Evolutionary conservation across 1,140 invertebrate genomes (phyloP), one percentile per base, ranked within the genome.

Genomic region (Drosophila nebulosa): DNA sequence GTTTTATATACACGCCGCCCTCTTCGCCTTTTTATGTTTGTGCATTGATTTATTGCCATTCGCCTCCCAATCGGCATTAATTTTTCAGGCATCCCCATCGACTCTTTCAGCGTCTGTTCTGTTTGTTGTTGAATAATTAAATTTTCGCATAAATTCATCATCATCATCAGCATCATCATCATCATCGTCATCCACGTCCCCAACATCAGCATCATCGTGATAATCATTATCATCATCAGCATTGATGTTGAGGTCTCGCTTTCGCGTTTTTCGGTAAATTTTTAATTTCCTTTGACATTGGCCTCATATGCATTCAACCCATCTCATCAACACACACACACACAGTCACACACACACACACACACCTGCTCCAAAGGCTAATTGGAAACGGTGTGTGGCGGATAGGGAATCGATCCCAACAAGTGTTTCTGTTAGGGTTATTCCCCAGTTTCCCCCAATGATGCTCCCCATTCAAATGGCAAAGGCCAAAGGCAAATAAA

Each of bases 61-160:
- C 83, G 80, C 60, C 80, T 74, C 69, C 78, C 80, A 86, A 85
- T 86, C 67, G 81, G 79, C 81, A 85, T 85, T 86, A 80, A 86
- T 78, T 85, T 85, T 85, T 71, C 78, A 86, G 66, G 78, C 74
- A 68, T 81, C 74, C 70, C 86, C 86, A 65, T 72, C 74, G 52
- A 62, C 21, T 59, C 27, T 24, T 12, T 24, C 60, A 27, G 62
- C 59, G 53, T 60, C 73, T 62, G 69, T 42, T 78, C 69, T 80
- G 81, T 85, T 85, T 85, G 75, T 64, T 74, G 83, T 74, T 64
- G 71, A 81, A 86, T 86, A 86, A 81, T 86, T 86, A 86, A 86
- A 86, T 88, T 78, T 78, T 81, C 78, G 78, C 78, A 86, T 81
- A 88, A 86, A 86, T 86, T 88, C 78, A 88, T 81, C 83, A 86